Percentiles rank a stretch among this genome's conserved stretches.
These are phyloP conservation scores for Daphoenositta chrysoptera DNA, from an alignment of 2,113 vertebrate species.

Conservation along the genomic window DNA sequence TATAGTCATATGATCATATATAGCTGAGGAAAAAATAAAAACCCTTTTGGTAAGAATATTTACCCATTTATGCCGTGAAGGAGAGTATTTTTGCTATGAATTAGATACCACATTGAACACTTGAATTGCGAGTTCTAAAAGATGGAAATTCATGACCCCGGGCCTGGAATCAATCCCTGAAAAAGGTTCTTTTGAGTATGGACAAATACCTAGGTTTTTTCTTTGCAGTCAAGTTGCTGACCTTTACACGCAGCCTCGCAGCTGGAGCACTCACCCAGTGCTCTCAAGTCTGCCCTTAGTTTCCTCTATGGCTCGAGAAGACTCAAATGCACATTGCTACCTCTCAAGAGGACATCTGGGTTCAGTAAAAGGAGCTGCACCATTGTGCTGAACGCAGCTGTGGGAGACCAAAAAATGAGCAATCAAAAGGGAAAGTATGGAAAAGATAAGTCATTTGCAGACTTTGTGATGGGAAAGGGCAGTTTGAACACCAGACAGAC, in stretches of 20 bases:
- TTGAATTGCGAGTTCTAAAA: background rate
- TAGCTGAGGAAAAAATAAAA: background rate
- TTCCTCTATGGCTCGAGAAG: background rate
- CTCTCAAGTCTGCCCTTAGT: background rate
- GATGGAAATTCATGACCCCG: background rate
- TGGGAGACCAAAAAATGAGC: background rate
- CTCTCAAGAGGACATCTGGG: background rate
- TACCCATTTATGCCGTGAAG: background rate
- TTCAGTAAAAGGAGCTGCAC: background rate
- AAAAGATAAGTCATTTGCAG: background rate
- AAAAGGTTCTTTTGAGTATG: background rate
- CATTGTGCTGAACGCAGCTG: background rate
- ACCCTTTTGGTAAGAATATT: background rate
- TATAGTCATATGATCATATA: background rate
- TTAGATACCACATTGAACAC: background rate
- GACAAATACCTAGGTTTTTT: background rate
- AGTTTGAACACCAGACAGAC: background rate
- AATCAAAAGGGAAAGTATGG: background rate
- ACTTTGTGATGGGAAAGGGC: background rate
- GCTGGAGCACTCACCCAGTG: background rate
- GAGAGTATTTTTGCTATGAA: background rate
- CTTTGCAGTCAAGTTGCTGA: background rate
- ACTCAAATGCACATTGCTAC: background rate
- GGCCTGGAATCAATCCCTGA: background rate
- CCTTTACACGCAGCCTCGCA: background rate